Evolutionary conservation across 2,797 vertebrate genomes (phyloP).

Genomic region (Hyperoplus lanceolatus): DNA sequence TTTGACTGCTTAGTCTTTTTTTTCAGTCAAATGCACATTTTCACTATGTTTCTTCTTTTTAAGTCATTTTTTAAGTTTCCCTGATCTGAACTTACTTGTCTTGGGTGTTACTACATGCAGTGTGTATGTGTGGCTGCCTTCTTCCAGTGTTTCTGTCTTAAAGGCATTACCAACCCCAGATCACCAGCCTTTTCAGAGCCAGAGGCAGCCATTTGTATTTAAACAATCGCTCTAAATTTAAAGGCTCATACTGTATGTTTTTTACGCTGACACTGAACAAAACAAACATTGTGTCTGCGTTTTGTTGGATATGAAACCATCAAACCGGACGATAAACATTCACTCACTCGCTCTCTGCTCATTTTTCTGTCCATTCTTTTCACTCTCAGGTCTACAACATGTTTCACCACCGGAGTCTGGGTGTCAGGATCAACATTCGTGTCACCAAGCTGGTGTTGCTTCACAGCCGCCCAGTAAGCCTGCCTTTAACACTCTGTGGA

Average conservation of each 20-base stretch:
- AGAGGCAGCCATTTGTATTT: not conserved
- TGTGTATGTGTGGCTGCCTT: not conserved
- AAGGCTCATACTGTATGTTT: too few relatives aligned
- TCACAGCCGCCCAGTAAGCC: conserved; percentile 92
- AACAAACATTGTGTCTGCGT: too few relatives aligned
- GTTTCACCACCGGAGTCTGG: conserved; percentile 95
- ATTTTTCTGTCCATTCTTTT: too few relatives aligned
- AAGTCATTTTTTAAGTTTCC: too few relatives aligned
- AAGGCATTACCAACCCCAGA: not conserved
- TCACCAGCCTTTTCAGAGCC: not conserved
- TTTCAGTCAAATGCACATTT: too few relatives aligned
- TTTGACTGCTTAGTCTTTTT: too few relatives aligned
- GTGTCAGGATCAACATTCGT: conserved; percentile 92
- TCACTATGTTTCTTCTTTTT: too few relatives aligned
- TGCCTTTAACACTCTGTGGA: conserved; percentile 13
- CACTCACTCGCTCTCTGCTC: too few relatives aligned
- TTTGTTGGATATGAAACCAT: too few relatives aligned
- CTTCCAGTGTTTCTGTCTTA: not conserved
- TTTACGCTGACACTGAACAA: too few relatives aligned
- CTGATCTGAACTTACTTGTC: too few relatives aligned
- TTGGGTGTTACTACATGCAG: not conserved
- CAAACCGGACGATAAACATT: too few relatives aligned
- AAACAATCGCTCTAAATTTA: not conserved
- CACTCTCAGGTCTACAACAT: conserved; percentile 94
- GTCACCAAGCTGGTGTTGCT: conserved; percentile 95